Evolutionary conservation across 2,797 vertebrate genomes (phyloP).

Genomic region (Sebastes miniatus): DNA sequence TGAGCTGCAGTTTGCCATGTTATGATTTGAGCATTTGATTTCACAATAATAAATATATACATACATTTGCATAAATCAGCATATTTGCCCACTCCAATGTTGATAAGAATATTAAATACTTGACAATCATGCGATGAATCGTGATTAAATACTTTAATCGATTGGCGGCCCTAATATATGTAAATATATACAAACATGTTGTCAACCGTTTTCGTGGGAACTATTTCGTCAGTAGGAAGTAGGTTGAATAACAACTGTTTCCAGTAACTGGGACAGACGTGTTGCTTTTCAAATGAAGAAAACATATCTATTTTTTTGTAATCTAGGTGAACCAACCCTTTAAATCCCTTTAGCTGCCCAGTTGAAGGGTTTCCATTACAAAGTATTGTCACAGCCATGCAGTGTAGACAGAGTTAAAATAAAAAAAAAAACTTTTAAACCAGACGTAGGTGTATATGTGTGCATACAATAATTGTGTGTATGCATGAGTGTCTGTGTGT

Average conservation of each 20-base stretch:
- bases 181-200: not conserved
- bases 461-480: slow-evolving; percentile 10
- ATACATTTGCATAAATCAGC: no score
- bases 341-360: not conserved
- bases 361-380: not conserved
- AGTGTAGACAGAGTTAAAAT: not conserved
- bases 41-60: no score
- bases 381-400: not conserved
- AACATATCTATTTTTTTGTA: not conserved
- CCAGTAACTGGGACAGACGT: not conserved
- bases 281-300: not conserved
- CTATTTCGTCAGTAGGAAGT: not conserved
- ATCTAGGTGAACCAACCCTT: not conserved
- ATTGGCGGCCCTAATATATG: not conserved
- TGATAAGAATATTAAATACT: no score
- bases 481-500: slow-evolving; percentile 7
- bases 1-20: no score
- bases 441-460: slow-evolving; percentile 10
- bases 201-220: not conserved
- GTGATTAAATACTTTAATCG: no score
- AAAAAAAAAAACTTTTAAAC: not conserved
- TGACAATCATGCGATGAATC: no score
- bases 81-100: no score
- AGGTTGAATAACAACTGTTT: not conserved
- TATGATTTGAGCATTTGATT: no score